Percentiles rank a stretch among this genome's conserved stretches.
Conservation (phyloP, 2,113 vertebrate species). For the Potamarius usumacintae region DNA sequence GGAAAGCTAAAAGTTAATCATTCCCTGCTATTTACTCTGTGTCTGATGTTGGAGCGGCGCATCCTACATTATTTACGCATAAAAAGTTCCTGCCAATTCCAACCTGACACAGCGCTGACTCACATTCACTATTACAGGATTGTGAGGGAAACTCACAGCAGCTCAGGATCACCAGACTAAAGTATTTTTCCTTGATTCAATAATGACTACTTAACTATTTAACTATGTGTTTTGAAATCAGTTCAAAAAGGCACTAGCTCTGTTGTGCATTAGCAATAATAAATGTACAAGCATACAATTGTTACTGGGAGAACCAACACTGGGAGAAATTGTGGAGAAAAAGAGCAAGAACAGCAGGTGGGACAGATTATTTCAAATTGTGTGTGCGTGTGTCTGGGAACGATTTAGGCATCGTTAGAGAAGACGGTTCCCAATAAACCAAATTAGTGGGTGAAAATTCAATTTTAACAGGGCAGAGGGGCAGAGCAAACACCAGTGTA, state of each 20-base stretch:
- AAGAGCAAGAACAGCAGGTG: slow-evolving; percentile 8
- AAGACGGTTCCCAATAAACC: slow-evolving; percentile 13
- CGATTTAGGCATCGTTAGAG: slow-evolving; percentile 27
- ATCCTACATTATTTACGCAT: background rate
- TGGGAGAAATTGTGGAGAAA: background rate
- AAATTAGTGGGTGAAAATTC: slow-evolving; percentile 39
- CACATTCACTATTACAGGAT: background rate
- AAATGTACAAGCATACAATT: too few species aligned
- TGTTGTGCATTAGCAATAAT: background rate
- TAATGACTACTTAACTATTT: background rate
- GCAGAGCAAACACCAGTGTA: slow-evolving; percentile 22
- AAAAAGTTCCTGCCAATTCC: background rate
- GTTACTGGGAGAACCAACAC: background rate
- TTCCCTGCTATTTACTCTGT: background rate
- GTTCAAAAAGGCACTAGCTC: background rate
- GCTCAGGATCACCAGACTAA: background rate
- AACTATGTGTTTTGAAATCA: background rate
- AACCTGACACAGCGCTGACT: background rate
- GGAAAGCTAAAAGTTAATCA: background rate
- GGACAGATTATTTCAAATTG: slow-evolving; percentile 24
- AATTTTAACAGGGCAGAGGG: slow-evolving; percentile 30
- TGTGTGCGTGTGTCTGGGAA: background rate
- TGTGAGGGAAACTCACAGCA: background rate
- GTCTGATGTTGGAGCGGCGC: background rate
- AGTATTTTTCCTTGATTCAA: background rate